Percentiles rank a stretch among this genome's conserved stretches.
phyloP scores from a whole-genome alignment of 2,113 vertebrate genomes.

The Rhinolophus sinicus region DNA sequence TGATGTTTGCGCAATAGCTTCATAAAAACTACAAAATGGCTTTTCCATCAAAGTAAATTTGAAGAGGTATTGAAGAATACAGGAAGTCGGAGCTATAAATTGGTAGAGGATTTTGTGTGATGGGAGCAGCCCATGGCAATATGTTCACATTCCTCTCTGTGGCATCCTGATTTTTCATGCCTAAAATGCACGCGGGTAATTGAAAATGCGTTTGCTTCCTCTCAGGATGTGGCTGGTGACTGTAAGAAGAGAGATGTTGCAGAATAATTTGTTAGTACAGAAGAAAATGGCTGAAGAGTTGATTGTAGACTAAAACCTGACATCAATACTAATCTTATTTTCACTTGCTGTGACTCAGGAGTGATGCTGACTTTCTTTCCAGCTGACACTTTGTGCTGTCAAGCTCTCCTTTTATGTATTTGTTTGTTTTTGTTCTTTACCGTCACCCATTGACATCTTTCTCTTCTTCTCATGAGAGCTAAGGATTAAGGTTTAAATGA shows the following conservation, averaged over 20 bases:
- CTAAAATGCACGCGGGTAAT: slow-evolving; percentile 10
- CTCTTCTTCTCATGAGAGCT: background rate
- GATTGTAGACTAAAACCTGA: slow-evolving; percentile 9
- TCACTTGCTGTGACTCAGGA: slow-evolving; percentile 17
- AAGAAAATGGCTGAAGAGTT: slow-evolving; percentile 43
- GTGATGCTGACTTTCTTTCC: slow-evolving; percentile 2
- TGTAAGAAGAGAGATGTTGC: slow-evolving; percentile 22
- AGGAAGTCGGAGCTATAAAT: background rate
- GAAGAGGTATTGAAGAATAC: slow-evolving; percentile 1
- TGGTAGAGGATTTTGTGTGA: slow-evolving; percentile 24
- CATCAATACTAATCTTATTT: slow-evolving; percentile 57
- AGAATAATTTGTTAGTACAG: slow-evolving; percentile 55
- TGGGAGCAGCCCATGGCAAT: slow-evolving; percentile 20
- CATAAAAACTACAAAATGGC: slow-evolving; percentile 46
- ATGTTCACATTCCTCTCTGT: background rate
- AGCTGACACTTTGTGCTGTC: background rate
- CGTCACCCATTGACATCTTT: background rate
- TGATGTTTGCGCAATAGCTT: background rate
- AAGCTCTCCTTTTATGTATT: background rate
- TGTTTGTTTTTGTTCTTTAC: slow-evolving; percentile 49
- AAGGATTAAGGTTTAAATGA: slow-evolving; percentile 32
- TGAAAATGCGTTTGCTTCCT: slow-evolving; percentile 43
- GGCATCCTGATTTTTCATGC: slow-evolving; percentile 51
- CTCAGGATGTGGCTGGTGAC: background rate
- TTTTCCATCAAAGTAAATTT: slow-evolving; percentile 54